Evolutionary conservation across 2,797 vertebrate species (phyloP).

Genomic region (Cyclura pinguis): DNA sequence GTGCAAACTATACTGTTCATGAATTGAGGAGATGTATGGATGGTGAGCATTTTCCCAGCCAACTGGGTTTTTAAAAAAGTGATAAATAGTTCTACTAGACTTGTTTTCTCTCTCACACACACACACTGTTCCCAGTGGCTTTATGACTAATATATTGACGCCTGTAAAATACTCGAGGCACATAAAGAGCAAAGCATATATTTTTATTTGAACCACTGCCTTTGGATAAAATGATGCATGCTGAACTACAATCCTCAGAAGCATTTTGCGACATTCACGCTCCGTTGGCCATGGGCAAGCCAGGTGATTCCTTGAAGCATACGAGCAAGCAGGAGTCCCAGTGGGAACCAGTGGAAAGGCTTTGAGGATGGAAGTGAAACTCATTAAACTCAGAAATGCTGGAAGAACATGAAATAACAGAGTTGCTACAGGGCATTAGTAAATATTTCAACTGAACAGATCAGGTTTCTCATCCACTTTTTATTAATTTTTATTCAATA

Average conservation of each 20-base stretch:
- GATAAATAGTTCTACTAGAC: neutral
- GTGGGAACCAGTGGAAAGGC: neutral
- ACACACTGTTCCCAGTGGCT: neutral
- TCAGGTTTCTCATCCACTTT: neutral
- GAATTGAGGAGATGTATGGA: neutral
- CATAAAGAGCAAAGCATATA: constrained; percentile 1
- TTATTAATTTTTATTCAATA: neutral
- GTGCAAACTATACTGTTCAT: neutral
- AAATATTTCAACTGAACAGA: neutral
- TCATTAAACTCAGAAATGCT: constrained; percentile 11
- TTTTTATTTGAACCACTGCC: constrained; percentile 5
- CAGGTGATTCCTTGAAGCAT: neutral
- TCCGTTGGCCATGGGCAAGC: neutral
- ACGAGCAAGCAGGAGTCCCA: neutral
- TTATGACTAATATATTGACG: neutral
- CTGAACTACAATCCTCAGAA: neutral
- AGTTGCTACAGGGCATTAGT: neutral
- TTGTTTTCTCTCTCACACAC: neutral
- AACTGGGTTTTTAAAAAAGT: neutral
- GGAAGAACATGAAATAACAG: neutral
- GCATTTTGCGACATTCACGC: constrained; percentile 4
- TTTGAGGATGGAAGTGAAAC: neutral
- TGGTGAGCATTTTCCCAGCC: neutral
- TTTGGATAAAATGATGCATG: constrained; percentile 9
- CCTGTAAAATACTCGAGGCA: neutral